phyloP scores from a whole-genome alignment of 2,888 invertebrate species.

The Liposcelis brunnea region DNA sequence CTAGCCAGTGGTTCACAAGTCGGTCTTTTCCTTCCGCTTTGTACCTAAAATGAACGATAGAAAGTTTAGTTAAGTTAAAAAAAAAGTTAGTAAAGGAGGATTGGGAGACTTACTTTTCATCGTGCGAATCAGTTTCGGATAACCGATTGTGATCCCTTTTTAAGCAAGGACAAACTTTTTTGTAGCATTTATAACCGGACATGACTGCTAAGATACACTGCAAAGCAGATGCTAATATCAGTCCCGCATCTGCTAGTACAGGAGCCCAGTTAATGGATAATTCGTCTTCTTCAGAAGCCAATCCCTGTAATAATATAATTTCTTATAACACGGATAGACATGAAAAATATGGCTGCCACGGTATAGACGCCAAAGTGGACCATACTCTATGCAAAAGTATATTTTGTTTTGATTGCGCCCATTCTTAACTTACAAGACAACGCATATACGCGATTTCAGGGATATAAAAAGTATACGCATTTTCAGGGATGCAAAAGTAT shows the following conservation, averaged over 20 bases:
- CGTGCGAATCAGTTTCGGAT: constrained; percentile 2
- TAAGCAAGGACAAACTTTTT: constrained; percentile 15
- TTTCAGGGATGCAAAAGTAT: too few relatives aligned
- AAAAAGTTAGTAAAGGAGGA: too few relatives aligned
- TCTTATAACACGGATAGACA: too few relatives aligned
- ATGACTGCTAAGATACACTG: constrained; percentile 14
- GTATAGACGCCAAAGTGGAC: too few relatives aligned
- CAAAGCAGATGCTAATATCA: constrained; percentile 13
- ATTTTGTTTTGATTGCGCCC: too few relatives aligned
- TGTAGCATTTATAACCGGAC: constrained; percentile 14
- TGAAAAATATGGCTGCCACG: too few relatives aligned
- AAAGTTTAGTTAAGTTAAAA: too few relatives aligned
- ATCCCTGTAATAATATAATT: too few relatives aligned
- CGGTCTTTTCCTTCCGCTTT: constrained; percentile 14
- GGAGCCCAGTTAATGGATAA: constrained; percentile 14
- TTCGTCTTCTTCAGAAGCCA: not conserved
- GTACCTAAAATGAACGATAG: constrained; percentile 1
- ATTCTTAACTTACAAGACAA: too few relatives aligned
- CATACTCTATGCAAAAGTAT: too few relatives aligned
- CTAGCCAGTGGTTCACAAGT: constrained; percentile 15
- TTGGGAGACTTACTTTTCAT: constrained; percentile 1
- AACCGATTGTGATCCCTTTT: constrained; percentile 1
- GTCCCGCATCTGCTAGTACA: constrained; percentile 14
- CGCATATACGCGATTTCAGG: too few relatives aligned
- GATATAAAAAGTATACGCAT: too few relatives aligned